Evolutionary conservation across 2,797 vertebrate species (phyloP).

Genomic region (Sebastes jordani): DNA sequence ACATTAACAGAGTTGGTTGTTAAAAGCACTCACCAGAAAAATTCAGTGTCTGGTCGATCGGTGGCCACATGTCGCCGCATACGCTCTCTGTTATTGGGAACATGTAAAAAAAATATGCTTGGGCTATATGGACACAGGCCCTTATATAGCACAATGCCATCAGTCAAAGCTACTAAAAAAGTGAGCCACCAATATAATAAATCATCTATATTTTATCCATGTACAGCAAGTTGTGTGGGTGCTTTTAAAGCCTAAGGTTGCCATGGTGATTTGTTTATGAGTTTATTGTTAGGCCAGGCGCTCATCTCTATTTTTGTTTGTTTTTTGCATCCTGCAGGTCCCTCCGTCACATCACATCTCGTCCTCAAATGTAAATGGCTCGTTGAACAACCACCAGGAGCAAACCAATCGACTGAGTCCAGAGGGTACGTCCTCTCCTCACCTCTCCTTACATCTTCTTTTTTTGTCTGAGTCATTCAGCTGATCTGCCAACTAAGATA

Average conservation of each 20-base stretch:
- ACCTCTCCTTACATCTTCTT: not conserved
- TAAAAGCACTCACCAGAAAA: too few species aligned
- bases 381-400: slow-evolving; percentile 78
- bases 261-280: slow-evolving; percentile 10
- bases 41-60: too few species aligned
- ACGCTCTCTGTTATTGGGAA: too few species aligned
- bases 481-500: not conserved
- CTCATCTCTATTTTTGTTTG: slow-evolving; percentile 20
- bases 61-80: too few species aligned
- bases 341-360: slow-evolving; percentile 82
- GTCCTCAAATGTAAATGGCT: slow-evolving; percentile 86
- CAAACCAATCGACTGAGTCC: slow-evolving; percentile 82
- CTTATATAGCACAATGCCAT: not conserved
- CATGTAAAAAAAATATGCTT: too few species aligned
- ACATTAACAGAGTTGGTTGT: too few species aligned
- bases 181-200: not conserved
- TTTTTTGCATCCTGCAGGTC: slow-evolving; percentile 77
- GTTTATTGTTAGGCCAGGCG: not conserved
- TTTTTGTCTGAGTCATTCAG: not conserved
- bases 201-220: not conserved
- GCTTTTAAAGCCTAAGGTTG: slow-evolving; percentile 10
- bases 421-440: slow-evolving; percentile 83
- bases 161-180: not conserved
- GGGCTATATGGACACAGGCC: too few species aligned
- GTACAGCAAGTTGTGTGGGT: not conserved